phyloP scores from a whole-genome alignment of 2,113 vertebrate species.

The Indri indri region DNA sequence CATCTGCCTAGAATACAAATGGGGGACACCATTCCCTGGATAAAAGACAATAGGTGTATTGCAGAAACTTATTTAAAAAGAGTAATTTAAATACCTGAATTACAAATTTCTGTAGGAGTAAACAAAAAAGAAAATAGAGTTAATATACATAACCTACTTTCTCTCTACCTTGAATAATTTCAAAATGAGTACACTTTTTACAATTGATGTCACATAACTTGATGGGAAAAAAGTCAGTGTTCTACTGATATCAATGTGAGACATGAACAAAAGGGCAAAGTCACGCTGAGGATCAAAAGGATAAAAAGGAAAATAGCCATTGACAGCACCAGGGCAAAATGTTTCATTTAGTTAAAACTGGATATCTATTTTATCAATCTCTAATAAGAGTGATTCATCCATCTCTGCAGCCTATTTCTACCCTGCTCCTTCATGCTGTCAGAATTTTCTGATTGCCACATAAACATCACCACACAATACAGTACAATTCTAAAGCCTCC shows the following conservation, averaged over 20 bases:
- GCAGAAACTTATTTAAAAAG: background rate
- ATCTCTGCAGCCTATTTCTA: background rate
- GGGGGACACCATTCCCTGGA: background rate
- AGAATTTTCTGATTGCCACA: background rate
- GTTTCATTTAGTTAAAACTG: constrained; percentile 5
- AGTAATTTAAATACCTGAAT: background rate
- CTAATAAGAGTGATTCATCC: background rate
- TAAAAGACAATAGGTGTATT: background rate
- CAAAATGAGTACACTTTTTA: background rate
- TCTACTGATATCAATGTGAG: background rate
- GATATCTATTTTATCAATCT: background rate
- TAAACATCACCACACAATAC: background rate
- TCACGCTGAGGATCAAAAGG: constrained; percentile 2
- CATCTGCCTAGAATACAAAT: background rate
- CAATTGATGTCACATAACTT: background rate
- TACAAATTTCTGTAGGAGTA: background rate
- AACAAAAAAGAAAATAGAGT: constrained; percentile 18
- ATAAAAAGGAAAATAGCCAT: background rate
- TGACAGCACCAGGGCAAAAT: background rate
- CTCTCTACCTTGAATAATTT: background rate
- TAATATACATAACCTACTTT: background rate
- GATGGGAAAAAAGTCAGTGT: background rate
- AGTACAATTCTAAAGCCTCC: background rate
- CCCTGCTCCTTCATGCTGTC: background rate
- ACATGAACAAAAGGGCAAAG: background rate